These are phyloP conservation scores for Hipposideros armiger DNA, from an alignment of 2,113 vertebrate genomes.

Conservation along the genomic window DNA sequence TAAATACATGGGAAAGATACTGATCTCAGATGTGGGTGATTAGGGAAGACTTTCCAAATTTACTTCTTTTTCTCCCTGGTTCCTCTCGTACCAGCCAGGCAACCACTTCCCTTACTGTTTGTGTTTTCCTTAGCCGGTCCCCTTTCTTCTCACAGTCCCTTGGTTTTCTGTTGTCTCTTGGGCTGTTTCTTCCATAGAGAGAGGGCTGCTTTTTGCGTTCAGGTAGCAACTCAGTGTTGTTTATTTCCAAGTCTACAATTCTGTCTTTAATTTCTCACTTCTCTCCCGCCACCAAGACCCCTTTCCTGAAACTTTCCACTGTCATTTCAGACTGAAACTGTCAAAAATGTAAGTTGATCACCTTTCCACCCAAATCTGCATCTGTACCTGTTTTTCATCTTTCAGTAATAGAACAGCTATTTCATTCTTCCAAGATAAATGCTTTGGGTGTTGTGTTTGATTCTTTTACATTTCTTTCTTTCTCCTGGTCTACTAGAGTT, in stretches of 20 bases:
- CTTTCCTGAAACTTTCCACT: neutral
- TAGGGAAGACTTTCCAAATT: neutral
- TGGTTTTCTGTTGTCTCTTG: neutral
- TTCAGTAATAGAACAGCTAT: neutral
- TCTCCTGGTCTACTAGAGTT: neutral
- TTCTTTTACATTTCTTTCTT: neutral
- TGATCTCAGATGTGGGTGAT: neutral
- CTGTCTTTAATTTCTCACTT: neutral
- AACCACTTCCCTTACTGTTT: neutral
- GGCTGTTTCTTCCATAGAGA: neutral
- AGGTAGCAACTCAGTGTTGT: neutral
- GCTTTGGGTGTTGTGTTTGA: neutral
- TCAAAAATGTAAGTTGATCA: conserved; percentile 24
- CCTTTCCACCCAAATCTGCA: neutral
- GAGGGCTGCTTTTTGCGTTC: neutral
- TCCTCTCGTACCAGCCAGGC: neutral
- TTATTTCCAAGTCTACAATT: neutral
- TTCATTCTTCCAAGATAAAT: neutral
- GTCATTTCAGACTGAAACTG: neutral
- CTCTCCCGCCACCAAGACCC: neutral
- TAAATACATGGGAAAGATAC: neutral
- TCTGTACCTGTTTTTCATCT: neutral
- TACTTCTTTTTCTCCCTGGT: neutral
- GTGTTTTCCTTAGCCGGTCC: neutral
- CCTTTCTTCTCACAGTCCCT: neutral